Percentiles rank a stretch among this genome's conserved stretches.
Evolutionary conservation across 2,113 vertebrate species (phyloP).

Genomic region (Choloepus hoffmanni): DNA sequence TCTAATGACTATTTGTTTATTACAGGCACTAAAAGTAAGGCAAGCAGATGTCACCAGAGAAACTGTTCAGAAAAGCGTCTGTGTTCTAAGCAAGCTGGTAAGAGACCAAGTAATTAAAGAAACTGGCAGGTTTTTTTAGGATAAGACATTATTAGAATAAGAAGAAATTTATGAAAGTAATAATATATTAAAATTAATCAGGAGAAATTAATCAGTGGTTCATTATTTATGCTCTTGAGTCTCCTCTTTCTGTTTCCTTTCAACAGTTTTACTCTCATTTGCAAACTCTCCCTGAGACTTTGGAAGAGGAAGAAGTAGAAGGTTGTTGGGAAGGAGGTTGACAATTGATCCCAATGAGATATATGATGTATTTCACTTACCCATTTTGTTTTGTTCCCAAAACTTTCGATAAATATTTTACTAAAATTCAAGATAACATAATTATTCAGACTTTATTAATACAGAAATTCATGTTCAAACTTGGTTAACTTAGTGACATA

Average conservation of each 20-base stretch:
- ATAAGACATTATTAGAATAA: not conserved
- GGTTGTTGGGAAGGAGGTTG: not conserved
- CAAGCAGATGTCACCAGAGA: constrained; percentile 98
- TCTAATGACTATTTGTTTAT: constrained; percentile 72
- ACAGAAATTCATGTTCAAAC: not conserved
- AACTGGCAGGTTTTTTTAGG: not conserved
- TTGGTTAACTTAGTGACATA: not conserved
- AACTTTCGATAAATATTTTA: constrained; percentile 4
- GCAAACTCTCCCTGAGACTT: not conserved
- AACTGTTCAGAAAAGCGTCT: constrained; percentile 99
- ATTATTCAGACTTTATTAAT: not conserved
- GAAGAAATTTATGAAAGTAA: not conserved
- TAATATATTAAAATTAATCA: not conserved
- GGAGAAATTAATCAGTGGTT: not conserved
- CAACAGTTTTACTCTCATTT: not conserved
- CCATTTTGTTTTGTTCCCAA: constrained; percentile 25
- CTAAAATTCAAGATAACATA: constrained; percentile 5
- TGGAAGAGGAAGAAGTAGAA: not conserved
- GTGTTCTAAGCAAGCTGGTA: constrained; percentile 98
- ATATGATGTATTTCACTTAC: constrained; percentile 7
- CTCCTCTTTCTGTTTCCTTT: not conserved
- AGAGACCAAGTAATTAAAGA: constrained; percentile 84
- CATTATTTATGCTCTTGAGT: not conserved
- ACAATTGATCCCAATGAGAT: not conserved
- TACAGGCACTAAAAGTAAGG: constrained; percentile 95